phyloP scores from a whole-genome alignment of 2,797 vertebrate genomes.

The Varecia variegata region DNA sequence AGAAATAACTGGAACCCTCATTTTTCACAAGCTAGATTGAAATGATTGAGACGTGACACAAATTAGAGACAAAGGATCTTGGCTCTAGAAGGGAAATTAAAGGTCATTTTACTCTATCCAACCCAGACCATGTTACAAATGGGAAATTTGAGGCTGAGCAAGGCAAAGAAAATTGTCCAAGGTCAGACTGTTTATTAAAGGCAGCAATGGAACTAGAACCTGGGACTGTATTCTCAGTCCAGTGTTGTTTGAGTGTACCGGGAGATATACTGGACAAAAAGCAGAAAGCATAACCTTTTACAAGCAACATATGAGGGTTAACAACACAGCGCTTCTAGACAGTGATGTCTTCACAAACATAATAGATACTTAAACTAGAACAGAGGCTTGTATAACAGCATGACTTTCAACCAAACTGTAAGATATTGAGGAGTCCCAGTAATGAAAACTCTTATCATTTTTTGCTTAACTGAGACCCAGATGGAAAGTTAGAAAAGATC shows the following conservation, averaged over 20 bases:
- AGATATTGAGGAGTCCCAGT: neutral
- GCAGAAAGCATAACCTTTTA: neutral
- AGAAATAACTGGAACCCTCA: neutral
- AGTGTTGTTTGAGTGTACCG: neutral
- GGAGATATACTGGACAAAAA: too few species aligned
- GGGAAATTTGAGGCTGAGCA: neutral
- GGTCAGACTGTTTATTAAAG: neutral
- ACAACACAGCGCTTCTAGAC: neutral
- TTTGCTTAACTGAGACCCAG: neutral
- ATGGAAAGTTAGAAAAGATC: neutral
- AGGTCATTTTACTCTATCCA: neutral
- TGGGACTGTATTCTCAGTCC: neutral
- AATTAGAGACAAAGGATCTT: neutral
- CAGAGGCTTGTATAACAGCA: neutral
- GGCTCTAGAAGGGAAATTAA: neutral
- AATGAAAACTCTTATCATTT: neutral
- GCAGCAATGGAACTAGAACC: neutral
- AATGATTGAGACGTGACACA: neutral
- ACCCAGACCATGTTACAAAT: neutral
- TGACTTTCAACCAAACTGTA: neutral
- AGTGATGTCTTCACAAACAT: neutral
- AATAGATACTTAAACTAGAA: neutral
- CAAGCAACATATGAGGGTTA: neutral
- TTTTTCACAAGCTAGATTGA: neutral
- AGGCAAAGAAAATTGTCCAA: neutral